Base-by-base conservation (phyloP, 1,140 invertebrate species). In the Bombus balteatus region DNA sequence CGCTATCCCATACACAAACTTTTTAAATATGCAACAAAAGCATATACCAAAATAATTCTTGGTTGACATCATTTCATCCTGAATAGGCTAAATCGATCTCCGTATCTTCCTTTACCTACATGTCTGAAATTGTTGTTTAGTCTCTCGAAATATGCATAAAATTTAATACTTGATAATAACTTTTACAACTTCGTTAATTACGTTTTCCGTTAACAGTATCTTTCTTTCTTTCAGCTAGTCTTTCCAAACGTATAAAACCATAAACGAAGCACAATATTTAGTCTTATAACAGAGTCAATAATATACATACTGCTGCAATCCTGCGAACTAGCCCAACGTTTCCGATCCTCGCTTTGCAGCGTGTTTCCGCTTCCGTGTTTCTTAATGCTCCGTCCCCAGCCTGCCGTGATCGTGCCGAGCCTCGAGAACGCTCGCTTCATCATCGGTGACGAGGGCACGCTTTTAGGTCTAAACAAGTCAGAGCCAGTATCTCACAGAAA, bases 371-470 rank as follows among this genome's bases (percentile, higher is more conserved):
- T 97, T 96, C 91, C 97, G 96, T 97, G 97, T 86, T 97, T 97
- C 81, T 97, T 96, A 87, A 98, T 98, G 37, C 97, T 98, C 41
- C 97, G 96, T 9, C 98, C 98, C 98, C 98, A 98, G 73, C 98
- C 98, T 2, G 98, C 97, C 15, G 98, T 98, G 82, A 99, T 97
- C 12, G 97, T 98, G 25, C 98, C 98, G 74, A 99, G 95, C 47
- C 98, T 96, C 10, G 98, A 98, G 93, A 99, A 98, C 5, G 98
- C 98, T 53, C 98, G 96, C 94, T 98, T 98, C 86, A 99, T 98
- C 97, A 98, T 98, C n/a, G 98, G 98, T 57, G 98, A 98, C 89
- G 98, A 98, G 5, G 98, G 98, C 57, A 98, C 98, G 93, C 98
- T 98, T 96, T 99, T 99, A 86, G 98, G 98, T 92, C 98, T 97